Conservation (phyloP, 2,113 vertebrate species). For the Paralichthys olivaceus region DNA sequence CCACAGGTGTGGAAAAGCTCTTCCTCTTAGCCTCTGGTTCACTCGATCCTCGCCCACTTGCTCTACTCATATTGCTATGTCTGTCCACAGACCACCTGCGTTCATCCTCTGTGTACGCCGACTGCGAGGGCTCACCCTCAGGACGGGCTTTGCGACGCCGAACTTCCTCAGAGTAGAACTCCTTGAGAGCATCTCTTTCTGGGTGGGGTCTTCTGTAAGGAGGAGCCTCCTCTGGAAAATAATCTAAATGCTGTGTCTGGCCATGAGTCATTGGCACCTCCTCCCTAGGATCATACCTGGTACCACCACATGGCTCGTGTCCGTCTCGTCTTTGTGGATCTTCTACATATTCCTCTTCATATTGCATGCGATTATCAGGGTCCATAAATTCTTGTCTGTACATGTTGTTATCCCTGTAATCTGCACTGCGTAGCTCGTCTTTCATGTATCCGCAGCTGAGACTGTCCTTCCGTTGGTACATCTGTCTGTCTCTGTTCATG, state of each 20-base stretch:
- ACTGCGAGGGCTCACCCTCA: constrained; percentile 14
- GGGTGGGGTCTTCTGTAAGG: constrained; percentile 28
- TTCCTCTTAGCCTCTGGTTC: constrained; percentile 53
- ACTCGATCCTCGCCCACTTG: constrained; percentile 29
- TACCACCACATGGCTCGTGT: not conserved
- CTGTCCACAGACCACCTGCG: constrained; percentile 40
- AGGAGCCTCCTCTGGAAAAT: constrained; percentile 39
- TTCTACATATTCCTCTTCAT: constrained; percentile 21
- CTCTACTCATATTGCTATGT: constrained; percentile 13
- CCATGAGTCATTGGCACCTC: constrained; percentile 14
- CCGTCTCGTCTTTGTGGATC: constrained; percentile 21
- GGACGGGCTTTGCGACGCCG: constrained; percentile 6
- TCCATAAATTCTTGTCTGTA: constrained; percentile 17
- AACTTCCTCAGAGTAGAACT: constrained; percentile 64
- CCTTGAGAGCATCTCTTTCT: constrained; percentile 56
- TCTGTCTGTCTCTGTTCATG: constrained; percentile 11
- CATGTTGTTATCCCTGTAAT: constrained; percentile 10
- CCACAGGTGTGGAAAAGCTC: constrained; percentile 14
- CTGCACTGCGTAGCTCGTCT: not conserved
- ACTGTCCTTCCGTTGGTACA: not conserved
- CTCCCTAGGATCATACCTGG: constrained; percentile 19
- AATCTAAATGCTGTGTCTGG: not conserved
- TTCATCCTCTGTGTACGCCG: constrained; percentile 11
- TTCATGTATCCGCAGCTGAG: not conserved
- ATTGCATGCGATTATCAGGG: constrained; percentile 24